These are phyloP conservation scores for Diaperis boleti DNA, from an alignment of 2,888 invertebrate species.

Conservation along the genomic window DNA sequence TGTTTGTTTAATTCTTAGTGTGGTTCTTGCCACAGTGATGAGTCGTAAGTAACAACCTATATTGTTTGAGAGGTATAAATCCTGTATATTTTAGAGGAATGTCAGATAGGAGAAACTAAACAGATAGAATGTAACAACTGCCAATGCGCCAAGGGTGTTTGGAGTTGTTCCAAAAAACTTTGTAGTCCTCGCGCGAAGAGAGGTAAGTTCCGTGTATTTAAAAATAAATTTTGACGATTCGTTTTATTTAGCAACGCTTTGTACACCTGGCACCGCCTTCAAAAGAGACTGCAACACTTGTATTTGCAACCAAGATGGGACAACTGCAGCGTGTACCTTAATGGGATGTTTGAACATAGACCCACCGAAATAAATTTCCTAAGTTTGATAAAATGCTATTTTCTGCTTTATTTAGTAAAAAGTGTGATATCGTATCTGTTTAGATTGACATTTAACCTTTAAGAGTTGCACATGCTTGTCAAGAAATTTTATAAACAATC, in stretches of 20 bases:
- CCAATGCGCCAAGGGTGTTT: not conserved
- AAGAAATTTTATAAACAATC: no score
- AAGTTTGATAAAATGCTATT: no score
- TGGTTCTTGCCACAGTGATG: not conserved
- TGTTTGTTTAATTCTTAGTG: conserved; percentile 8
- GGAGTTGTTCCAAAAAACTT: not conserved
- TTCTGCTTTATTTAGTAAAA: no score
- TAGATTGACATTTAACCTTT: no score
- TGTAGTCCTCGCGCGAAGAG: conserved; percentile 1
- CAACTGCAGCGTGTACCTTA: conserved; percentile 67
- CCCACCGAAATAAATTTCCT: not conserved
- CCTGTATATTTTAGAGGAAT: conserved; percentile 10
- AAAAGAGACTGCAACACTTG: conserved; percentile 67
- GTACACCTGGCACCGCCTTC: conserved; percentile 59
- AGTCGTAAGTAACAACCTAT: conserved; percentile 3
- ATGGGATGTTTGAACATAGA: conserved; percentile 62
- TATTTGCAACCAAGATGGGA: conserved; percentile 67
- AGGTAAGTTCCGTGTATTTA: conserved; percentile 1
- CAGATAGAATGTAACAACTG: conserved; percentile 6
- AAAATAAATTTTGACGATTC: not conserved
- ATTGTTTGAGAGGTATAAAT: not conserved
- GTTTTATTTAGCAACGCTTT: conserved; percentile 35
- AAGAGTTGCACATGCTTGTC: no score
- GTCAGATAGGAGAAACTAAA: conserved; percentile 1
- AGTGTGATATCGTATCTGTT: no score